Conservation (phyloP, 1,140 invertebrate species). For the Maconellicoccus hirsutus region DNA sequence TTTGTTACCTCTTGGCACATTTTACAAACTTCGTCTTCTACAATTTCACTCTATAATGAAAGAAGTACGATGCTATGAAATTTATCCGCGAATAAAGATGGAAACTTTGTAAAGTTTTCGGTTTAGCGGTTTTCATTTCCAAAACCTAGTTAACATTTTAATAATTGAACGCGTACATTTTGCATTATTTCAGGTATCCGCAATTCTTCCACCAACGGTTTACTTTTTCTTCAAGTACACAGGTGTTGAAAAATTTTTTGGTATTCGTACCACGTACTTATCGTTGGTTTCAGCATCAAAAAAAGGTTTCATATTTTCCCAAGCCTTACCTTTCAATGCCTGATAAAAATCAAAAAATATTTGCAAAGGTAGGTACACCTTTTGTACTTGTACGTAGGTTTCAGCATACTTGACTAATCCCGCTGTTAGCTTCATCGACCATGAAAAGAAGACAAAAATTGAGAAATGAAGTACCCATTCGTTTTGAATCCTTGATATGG, state of each 20-base stretch:
- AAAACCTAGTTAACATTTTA: background rate
- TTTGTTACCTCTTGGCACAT: background rate
- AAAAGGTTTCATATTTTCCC: no score
- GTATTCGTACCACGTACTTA: no score
- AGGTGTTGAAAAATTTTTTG: background rate
- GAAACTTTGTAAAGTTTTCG: background rate
- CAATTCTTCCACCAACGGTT: background rate
- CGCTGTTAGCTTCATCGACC: no score
- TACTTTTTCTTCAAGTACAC: background rate
- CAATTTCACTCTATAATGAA: background rate
- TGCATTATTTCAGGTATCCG: background rate
- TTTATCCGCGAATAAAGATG: background rate
- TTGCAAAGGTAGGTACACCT: no score
- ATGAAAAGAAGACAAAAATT: no score
- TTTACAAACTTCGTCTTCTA: background rate
- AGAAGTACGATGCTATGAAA: background rate
- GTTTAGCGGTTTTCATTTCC: background rate
- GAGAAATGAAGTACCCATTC: no score
- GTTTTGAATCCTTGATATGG: no score
- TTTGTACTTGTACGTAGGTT: no score
- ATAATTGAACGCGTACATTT: background rate
- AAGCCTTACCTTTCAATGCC: no score
- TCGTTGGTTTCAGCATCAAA: no score
- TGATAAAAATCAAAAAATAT: no score
- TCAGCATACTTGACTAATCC: no score